These are phyloP conservation scores for Theretra japonica DNA, from an alignment of 2,888 invertebrate species.

Conservation along the genomic window DNA sequence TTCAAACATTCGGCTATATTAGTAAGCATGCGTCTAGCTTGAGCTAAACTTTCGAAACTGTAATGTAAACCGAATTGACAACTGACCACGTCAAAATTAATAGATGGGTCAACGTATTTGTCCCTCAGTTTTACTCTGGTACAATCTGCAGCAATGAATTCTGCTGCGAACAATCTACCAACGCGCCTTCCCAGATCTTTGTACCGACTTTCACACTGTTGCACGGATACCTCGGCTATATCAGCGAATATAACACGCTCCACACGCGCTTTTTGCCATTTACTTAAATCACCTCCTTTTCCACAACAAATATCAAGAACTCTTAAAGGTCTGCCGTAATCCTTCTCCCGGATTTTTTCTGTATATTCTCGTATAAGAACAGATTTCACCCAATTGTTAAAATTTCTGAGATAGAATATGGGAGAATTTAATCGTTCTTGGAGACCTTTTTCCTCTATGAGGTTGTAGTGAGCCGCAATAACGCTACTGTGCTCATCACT, in stretches of 20 bases:
- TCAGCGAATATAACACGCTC: conserved; percentile 95
- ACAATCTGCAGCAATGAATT: conserved; percentile 96
- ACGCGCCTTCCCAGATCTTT: conserved; percentile 85
- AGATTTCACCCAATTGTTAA: conserved; percentile 99
- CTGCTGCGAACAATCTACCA: conserved; percentile 89
- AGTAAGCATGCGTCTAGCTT: conserved; percentile 95
- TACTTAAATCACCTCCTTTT: conserved; percentile 99
- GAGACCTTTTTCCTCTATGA: conserved; percentile 92
- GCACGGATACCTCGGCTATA: conserved; percentile 96
- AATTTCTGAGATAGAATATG: conserved; percentile 97
- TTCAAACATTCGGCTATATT: conserved; percentile 96
- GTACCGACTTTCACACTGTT: conserved; percentile 95
- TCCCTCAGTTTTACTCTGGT: conserved; percentile 92
- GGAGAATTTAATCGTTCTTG: conserved; percentile 93
- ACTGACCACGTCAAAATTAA: conserved; percentile 94
- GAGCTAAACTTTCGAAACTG: conserved; percentile 94
- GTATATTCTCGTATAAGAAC: conserved; percentile 95
- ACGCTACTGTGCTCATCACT: conserved; percentile 80
- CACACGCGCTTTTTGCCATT: conserved; percentile 95
- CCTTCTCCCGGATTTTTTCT: conserved; percentile 87
- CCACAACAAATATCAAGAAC: conserved; percentile 98
- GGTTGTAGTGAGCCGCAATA: conserved; percentile 98
- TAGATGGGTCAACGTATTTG: conserved; percentile 90
- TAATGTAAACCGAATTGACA: conserved; percentile 99
- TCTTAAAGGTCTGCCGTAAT: conserved; percentile 87